Conservation (phyloP, 37 sponge, comb jelly and placozoan species). For the Geodia barretti region DNA sequence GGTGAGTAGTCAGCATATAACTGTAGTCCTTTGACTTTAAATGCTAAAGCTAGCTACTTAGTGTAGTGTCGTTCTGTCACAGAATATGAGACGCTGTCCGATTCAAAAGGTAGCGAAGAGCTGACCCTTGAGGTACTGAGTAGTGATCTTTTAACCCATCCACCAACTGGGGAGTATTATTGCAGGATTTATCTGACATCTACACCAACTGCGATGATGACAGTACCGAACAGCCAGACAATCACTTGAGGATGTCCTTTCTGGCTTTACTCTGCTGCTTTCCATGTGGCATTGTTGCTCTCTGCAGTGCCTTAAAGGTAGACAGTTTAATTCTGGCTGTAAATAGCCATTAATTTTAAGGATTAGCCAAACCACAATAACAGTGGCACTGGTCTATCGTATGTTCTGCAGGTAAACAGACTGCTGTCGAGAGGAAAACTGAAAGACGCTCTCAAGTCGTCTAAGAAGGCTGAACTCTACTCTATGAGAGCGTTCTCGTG, state of each 20-base stretch:
- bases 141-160: too few relatives aligned
- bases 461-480: not conserved
- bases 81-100: not conserved
- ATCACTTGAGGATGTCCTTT: not conserved
- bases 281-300: conserved; percentile 10
- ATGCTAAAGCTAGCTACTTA: too few relatives aligned
- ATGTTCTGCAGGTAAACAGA: not conserved
- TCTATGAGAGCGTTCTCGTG: not conserved
- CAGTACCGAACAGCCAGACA: too few relatives aligned
- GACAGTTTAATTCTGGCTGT: too few relatives aligned
- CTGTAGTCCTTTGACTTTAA: too few relatives aligned
- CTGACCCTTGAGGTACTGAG: not conserved
- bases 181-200: not conserved
- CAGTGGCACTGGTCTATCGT: too few relatives aligned
- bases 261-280: conserved; percentile 9
- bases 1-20: too few relatives aligned
- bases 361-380: not conserved
- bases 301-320: not conserved
- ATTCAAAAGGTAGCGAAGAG: not conserved
- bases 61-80: too few relatives aligned
- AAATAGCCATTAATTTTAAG: not conserved
- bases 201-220: not conserved
- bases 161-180: too few relatives aligned
- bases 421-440: not conserved
- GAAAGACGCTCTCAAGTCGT: not conserved